Base-by-base conservation (phyloP, 2,888 invertebrate genomes). In the Zygaena filipendulae region DNA sequence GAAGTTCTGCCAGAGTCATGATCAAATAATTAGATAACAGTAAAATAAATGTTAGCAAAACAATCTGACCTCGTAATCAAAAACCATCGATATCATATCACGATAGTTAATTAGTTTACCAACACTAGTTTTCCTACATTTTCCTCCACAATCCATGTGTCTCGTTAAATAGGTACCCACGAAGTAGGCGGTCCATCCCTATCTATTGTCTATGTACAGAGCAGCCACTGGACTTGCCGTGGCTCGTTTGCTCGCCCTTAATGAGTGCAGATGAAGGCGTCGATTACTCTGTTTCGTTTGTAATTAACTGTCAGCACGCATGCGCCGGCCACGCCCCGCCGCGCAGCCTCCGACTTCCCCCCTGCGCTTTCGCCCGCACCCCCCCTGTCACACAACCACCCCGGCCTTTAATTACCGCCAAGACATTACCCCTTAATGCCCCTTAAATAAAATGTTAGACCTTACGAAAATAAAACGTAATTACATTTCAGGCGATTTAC, bases 351-450 rank as follows among this genome's bases (percentile, higher is more conserved):
- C 66, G 46, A 43, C 46, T 40, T 49, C 42, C 36, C 45, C 33
- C 32, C 35, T n/a, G n/a, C 66, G 46, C 44, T 47, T 40, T 49
- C 42, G 35, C 45, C 33, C 32, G 34, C 39, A 47, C 39, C 43
- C 29, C 44, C 50, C 48, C 38, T 43, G 49, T 46, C 47, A n/a
- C n/a, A n/a, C n/a, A 21, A 24, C 27, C 16, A 16, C 32, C 38
- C 32, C 30, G 24, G 18, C 43, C 47, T 59, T 69, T 75, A 75
- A 75, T 74, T 74, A 74, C 72, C 66, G 66, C 64, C 70, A 60
- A 69, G 66, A 77, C 74, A 74, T 77, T 74, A 77, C 72, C 58
- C 72, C 68, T 62, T 69, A 67, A 71, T 66, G 55, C 59, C 56
- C 54, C 50, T 63, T 66, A 66, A 60, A n/a, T n/a, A n/a, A n/a